Percentiles rank a stretch among this genome's conserved stretches.
Evolutionary conservation across 2,113 vertebrate genomes (phyloP).

Genomic region (Epinephelus cyanopodus): DNA sequence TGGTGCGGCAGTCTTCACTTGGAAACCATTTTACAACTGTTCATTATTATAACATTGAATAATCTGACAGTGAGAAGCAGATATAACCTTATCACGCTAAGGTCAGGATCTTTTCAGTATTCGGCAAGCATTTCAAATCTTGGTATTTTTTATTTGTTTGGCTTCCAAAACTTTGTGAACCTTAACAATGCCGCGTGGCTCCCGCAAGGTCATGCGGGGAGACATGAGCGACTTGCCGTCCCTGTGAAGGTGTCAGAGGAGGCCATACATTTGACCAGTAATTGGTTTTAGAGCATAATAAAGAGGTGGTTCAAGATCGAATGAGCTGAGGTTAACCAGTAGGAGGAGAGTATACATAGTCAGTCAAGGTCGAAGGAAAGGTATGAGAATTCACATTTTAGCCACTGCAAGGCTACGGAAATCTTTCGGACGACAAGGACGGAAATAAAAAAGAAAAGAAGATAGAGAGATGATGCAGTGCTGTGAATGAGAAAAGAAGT

Average conservation of each 20-base stretch:
- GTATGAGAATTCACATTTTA: conserved; percentile 30
- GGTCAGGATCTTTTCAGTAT: conserved; percentile 40
- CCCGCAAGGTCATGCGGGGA: neutral
- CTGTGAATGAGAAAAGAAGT: conserved; percentile 22
- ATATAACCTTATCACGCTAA: conserved; percentile 36
- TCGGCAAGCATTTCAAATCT: conserved; percentile 13
- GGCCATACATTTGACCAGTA: neutral
- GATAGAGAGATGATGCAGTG: neutral
- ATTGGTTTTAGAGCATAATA: conserved; percentile 16
- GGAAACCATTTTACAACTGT: conserved; percentile 15
- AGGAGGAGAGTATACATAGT: neutral
- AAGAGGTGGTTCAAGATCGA: neutral
- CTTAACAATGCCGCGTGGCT: neutral
- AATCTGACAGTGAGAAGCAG: conserved; percentile 43
- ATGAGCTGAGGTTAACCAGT: conserved; percentile 11
- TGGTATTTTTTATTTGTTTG: neutral
- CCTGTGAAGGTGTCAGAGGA: neutral
- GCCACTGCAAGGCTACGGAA: neutral
- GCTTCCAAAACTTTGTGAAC: conserved; percentile 14
- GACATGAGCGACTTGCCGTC: neutral
- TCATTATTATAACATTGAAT: conserved; percentile 29
- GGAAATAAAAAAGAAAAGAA: conserved; percentile 16
- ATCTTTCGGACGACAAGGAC: conserved; percentile 1
- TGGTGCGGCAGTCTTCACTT: conserved; percentile 33
- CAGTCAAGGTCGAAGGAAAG: conserved; percentile 30